phyloP scores from a whole-genome alignment of 2,113 vertebrate species.

The Crypturellus undulatus region DNA sequence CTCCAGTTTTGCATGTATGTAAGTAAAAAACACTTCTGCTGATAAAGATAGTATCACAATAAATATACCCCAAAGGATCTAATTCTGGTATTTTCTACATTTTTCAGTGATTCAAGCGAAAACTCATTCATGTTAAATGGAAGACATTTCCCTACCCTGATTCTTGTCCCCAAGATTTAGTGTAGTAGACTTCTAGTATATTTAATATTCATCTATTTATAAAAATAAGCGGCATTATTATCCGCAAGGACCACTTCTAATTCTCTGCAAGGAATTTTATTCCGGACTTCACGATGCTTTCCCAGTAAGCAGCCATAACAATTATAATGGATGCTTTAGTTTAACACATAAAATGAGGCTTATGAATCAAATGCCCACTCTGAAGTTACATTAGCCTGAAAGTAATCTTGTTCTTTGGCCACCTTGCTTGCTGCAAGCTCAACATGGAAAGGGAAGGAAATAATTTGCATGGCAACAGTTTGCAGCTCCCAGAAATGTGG shows the following conservation, averaged over 20 bases:
- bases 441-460: background rate
- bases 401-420: background rate
- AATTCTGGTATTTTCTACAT: background rate
- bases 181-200: background rate
- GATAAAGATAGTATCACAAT: background rate
- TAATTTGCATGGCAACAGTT: background rate
- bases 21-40: background rate
- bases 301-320: background rate
- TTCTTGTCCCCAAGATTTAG: background rate
- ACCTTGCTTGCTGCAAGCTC: background rate
- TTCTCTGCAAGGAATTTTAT: background rate
- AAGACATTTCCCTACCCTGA: background rate
- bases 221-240: background rate
- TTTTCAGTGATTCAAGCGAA: background rate
- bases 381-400: background rate
- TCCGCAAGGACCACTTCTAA: background rate
- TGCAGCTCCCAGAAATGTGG: background rate
- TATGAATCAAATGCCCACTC: background rate
- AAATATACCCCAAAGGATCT: background rate
- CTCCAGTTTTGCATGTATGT: background rate
- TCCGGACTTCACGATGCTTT: background rate
- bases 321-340: conserved; percentile 5
- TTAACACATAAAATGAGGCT: background rate
- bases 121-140: background rate
- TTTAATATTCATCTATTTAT: background rate